These are phyloP conservation scores for Alcedo quadribrachys DNA, from an alignment of 2,797 vertebrate genomes.

Conservation along the genomic window DNA sequence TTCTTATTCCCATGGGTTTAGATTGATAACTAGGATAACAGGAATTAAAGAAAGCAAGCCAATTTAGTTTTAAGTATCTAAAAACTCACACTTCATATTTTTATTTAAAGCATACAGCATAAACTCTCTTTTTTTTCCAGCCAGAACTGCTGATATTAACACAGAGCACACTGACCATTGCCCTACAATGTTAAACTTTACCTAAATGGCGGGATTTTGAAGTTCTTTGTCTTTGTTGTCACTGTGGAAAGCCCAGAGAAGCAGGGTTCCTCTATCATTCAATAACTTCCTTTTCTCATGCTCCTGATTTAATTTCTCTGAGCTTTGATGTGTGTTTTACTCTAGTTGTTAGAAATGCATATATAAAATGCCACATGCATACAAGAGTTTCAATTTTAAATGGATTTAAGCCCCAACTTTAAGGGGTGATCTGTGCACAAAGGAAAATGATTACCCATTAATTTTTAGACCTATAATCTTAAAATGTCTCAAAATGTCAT, in stretches of 20 bases:
- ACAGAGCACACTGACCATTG: not conserved
- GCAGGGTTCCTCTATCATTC: not conserved
- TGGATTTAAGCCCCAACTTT: slow-evolving; percentile 49
- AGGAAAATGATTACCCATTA: slow-evolving; percentile 31
- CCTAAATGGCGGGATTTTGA: not conserved
- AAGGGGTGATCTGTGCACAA: not conserved
- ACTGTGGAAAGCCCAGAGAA: slow-evolving; percentile 3
- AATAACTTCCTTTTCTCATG: slow-evolving; percentile 2
- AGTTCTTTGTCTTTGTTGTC: slow-evolving; percentile 13
- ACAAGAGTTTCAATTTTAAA: slow-evolving; percentile 14
- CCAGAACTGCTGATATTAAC: not conserved
- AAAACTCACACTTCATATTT: not conserved
- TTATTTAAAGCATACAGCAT: not conserved
- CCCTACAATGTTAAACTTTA: not conserved
- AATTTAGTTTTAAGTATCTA: not conserved
- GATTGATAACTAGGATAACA: not conserved
- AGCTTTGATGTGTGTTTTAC: slow-evolving; percentile 29
- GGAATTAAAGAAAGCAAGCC: not conserved
- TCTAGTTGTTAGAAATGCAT: not conserved
- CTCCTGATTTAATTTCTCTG: slow-evolving; percentile 35
- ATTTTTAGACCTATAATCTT: slow-evolving; percentile 60
- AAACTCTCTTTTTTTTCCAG: not conserved
- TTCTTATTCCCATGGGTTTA: not conserved
- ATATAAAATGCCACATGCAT: not conserved
- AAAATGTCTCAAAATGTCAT: slow-evolving; percentile 47